phyloP scores from a whole-genome alignment of 2,888 invertebrate species.

The Torymus auratus region DNA sequence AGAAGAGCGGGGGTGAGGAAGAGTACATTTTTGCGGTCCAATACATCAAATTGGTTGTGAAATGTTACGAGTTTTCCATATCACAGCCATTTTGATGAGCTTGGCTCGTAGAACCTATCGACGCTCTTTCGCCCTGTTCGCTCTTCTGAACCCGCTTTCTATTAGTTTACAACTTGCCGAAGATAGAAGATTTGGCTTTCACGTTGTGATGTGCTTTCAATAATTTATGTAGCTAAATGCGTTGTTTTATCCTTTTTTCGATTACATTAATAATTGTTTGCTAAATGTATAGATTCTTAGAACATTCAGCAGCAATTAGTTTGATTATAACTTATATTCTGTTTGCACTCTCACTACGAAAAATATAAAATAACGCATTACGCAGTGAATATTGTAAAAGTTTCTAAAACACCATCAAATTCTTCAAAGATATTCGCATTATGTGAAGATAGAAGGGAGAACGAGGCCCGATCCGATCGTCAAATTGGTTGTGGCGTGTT shows the following conservation, averaged over 20 bases:
- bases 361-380: no score
- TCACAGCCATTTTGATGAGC: slow-evolving; percentile 99
- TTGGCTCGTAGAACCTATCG: slow-evolving; percentile 79
- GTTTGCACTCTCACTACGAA: no score
- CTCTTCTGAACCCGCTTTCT: neutral
- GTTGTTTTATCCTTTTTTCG: no score
- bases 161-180: neutral
- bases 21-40: slow-evolving; percentile 78
- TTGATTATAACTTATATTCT: neutral
- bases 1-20: neutral
- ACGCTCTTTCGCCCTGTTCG: slow-evolving; percentile 52
- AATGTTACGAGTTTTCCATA: slow-evolving; percentile 83
- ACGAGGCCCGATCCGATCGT: slow-evolving; percentile 79
- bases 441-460: neutral
- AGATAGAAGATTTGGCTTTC: no score
- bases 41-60: slow-evolving; percentile 94
- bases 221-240: no score
- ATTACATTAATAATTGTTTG: neutral
- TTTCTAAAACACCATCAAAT: no score
- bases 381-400: no score
- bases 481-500: slow-evolving; percentile 89
- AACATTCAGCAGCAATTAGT: slow-evolving; percentile 6
- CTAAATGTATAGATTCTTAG: slow-evolving; percentile 19
- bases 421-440: no score
- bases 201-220: no score